These are phyloP conservation scores for Cephus pygmeus DNA, from an alignment of 2,888 invertebrate genomes.

Conservation along the genomic window DNA sequence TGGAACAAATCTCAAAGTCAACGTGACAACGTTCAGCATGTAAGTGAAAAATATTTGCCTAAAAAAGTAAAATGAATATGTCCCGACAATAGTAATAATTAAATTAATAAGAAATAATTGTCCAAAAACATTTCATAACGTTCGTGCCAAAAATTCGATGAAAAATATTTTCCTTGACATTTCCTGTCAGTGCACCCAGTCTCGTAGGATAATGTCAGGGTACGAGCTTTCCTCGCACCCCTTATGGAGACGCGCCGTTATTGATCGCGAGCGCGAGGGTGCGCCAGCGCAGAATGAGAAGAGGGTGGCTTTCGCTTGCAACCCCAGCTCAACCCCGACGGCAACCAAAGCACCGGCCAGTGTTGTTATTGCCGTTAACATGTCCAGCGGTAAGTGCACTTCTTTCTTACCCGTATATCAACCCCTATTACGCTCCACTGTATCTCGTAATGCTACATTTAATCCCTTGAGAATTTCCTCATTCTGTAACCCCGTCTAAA, in stretches of 20 bases:
- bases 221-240: not conserved
- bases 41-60: not conserved
- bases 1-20: not conserved
- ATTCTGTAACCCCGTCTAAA: not conserved
- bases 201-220: not conserved
- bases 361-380: conserved; percentile 43
- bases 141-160: not conserved
- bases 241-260: conserved; percentile 5
- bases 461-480: not conserved
- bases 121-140: not conserved
- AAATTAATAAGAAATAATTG: not conserved
- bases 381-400: conserved; percentile 57
- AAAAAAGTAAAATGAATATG: not conserved
- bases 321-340: conserved; percentile 28
- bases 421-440: not conserved
- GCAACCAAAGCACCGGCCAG: conserved; percentile 27
- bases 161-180: not conserved
- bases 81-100: not conserved
- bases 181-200: not conserved
- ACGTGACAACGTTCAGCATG: not conserved
- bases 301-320: conserved; percentile 2
- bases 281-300: conserved; percentile 44
- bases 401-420: not conserved
- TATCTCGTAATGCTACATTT: not conserved
- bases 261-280: conserved; percentile 28